Base-by-base conservation (phyloP, 2,113 vertebrate species). In the Prietella phreatophila region DNA sequence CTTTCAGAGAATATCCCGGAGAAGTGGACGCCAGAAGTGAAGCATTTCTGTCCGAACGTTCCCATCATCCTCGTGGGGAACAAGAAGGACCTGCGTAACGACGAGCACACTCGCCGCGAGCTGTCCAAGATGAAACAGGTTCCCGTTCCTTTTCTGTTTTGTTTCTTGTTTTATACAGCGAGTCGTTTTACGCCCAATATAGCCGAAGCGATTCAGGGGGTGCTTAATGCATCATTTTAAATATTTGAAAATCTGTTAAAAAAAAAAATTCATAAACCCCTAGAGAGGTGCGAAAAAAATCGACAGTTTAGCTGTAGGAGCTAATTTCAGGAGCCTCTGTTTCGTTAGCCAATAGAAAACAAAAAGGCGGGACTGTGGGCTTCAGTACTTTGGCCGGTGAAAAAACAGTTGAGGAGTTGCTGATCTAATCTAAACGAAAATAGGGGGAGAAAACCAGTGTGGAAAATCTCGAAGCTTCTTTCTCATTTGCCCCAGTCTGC, bases 91-190 rank as follows among this genome's bases (percentile, higher is more conserved):
- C 95, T 99, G 94, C 93, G 97, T 88, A 97, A 98, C 0, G 97
- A 99, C 0, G 98, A 99, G 58, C 96, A 98, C 85, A 99, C 98
- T 0, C 95, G 97, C 81, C 93, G 96, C 87, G 98, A 99, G 92
- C 96, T 99, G 93, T 96, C 97, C 60, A 99, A 99, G 94, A 98
- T 99, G 98, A 99, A 99, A 90, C 98, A 99, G 97, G 97, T 97
- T 92, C 8, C 9, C 25, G 39, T 4, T 33, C 3, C 56, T 20
- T 53, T 15, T 27, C 69, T 58, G 14, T 79, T 47, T 56, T 56
- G 60, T 82, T 60, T 60, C 6, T 33, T n/a, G 58, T 82, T 73
- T 30, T 47, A 73, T 58, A 3, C 36, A 1, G 56, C 20, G 63
- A 39, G 39, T n/a, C 63, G 5, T 67, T 67, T 67, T 67, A 67